Conservation (phyloP, 2,888 invertebrate genomes). For the Baronia brevicornis region DNA sequence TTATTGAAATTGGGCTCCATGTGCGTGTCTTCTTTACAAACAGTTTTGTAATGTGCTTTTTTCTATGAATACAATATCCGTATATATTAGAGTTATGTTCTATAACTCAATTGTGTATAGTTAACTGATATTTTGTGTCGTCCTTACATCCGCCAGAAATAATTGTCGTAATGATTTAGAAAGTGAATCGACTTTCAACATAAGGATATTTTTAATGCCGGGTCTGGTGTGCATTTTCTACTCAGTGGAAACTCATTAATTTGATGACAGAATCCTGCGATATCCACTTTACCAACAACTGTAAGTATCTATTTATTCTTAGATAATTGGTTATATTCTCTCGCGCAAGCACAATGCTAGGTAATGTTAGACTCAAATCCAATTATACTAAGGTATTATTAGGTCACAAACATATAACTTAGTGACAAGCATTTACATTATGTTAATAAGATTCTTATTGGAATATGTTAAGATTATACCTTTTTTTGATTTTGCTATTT, state of each 20-base stretch:
- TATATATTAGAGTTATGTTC: conserved; percentile 9
- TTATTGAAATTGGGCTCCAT: no score
- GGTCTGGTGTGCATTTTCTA: no score
- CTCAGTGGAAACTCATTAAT: conserved; percentile 4
- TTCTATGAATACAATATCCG: conserved; percentile 5
- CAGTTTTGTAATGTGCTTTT: conserved; percentile 8
- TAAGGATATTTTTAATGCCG: no score
- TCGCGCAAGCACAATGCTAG: neutral
- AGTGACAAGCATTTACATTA: neutral
- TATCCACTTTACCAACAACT: conserved; percentile 3
- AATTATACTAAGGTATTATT: conserved; percentile 11
- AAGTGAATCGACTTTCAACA: no score
- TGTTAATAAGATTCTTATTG: conserved; percentile 11
- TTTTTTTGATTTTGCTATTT: no score
- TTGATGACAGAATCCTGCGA: conserved; percentile 13
- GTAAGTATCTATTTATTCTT: conserved; percentile 10
- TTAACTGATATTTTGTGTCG: conserved; percentile 7
- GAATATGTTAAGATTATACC: no score
- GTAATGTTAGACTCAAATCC: conserved; percentile 13
- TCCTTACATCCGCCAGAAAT: no score
- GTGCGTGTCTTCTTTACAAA: no score
- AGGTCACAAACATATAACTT: conserved; percentile 5
- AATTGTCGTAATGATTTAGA: no score
- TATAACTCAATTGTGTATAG: conserved; percentile 13
- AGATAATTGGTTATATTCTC: conserved; percentile 4